Evolutionary conservation across 2,113 vertebrate species (phyloP).

Genomic region (Perca flavescens): DNA sequence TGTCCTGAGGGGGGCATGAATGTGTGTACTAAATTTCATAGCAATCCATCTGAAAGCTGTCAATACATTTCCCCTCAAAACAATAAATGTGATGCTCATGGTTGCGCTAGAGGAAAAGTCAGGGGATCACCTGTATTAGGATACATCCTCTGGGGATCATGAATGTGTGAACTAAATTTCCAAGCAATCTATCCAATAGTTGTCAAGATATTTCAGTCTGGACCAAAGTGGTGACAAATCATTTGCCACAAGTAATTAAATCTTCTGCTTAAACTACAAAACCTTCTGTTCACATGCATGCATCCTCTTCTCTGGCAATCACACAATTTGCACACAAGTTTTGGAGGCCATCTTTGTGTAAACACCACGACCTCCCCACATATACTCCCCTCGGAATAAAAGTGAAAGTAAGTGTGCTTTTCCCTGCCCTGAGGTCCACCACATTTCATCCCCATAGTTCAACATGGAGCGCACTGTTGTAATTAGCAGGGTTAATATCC

Average conservation of each 20-base stretch:
- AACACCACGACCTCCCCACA: conserved; percentile 35
- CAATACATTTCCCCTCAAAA: too few relatives aligned
- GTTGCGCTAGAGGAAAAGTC: background rate
- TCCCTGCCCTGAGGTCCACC: conserved; percentile 57
- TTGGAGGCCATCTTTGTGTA: conserved; percentile 28
- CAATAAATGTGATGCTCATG: background rate
- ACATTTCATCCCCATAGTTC: conserved; percentile 56
- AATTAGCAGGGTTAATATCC: conserved; percentile 86
- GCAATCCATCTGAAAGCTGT: background rate
- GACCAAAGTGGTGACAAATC: background rate
- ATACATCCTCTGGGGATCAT: background rate
- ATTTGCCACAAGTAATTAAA: background rate
- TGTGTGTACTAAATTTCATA: background rate
- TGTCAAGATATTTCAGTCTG: background rate
- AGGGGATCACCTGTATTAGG: background rate
- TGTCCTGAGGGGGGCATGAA: background rate
- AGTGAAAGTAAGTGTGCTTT: conserved; percentile 66
- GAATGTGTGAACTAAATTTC: background rate
- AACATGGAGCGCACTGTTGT: conserved; percentile 54
- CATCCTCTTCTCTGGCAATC: background rate
- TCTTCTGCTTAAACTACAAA: background rate
- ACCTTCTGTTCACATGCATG: background rate
- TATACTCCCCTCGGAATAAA: conserved; percentile 60
- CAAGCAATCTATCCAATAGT: background rate
- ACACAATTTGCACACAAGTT: conserved; percentile 14